Evolutionary conservation across 37 sponge, comb jelly and placozoan genomes (phyloP).

Genomic region (Cladorhizidae sp.): DNA sequence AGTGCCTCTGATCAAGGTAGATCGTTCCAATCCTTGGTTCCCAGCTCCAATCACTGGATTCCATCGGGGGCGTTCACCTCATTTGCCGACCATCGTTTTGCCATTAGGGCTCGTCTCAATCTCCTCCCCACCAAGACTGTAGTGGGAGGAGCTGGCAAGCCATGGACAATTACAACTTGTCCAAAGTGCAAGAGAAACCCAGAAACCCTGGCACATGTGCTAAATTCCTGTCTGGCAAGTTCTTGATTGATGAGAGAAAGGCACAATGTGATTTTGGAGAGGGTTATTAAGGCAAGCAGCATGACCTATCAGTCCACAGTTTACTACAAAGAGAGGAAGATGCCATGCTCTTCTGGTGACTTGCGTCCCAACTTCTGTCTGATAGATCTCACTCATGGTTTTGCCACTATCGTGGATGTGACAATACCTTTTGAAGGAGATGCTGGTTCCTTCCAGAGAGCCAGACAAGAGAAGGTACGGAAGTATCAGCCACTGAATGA

Average conservation of each 20-base stretch:
- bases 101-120: constrained; percentile 44
- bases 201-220: constrained; percentile 38
- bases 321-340: constrained; percentile 2
- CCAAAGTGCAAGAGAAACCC: background rate
- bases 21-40: constrained; percentile 1
- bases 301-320: too few species aligned
- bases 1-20: too few species aligned
- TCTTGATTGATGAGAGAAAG: constrained; percentile 20
- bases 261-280: constrained; percentile 16
- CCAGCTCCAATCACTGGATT: constrained; percentile 48
- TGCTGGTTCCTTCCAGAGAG: too few species aligned
- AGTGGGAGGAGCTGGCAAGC: constrained; percentile 7
- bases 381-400: background rate
- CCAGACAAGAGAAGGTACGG: too few species aligned
- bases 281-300: constrained; percentile 16
- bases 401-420: constrained; percentile 22
- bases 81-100: constrained; percentile 43
- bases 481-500: too few species aligned
- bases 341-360: constrained; percentile 10
- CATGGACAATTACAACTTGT: background rate
- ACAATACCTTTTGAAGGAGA: background rate
- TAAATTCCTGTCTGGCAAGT: constrained; percentile 17
- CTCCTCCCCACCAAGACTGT: constrained; percentile 33
- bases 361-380: constrained; percentile 22
- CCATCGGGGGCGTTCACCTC: constrained; percentile 15